Evolutionary conservation across 2,888 invertebrate species (phyloP), one percentile per base, ranked within the genome.

Genomic region (Drosophila colorata): DNA sequence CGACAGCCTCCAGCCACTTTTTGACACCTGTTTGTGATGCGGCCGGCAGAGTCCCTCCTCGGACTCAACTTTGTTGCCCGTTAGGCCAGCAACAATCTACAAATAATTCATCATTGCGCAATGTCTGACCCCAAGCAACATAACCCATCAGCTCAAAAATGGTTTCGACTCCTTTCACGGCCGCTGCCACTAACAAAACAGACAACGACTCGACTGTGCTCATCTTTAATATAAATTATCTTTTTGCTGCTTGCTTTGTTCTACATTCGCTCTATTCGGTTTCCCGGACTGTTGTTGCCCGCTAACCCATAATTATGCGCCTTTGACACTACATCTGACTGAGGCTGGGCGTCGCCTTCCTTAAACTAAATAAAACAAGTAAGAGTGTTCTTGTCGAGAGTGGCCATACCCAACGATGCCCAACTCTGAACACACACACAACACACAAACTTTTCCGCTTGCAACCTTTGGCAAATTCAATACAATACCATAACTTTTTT

Each of bases 221-320:
- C 84, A 86, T 86, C 88, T 77, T 83, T 88, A 69, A 74, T 83
- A 86, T 82, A 86, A 82, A 82, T 82, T 75, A 82, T 89, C 77
- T 85, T 48, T 61, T 51, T 43, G 52, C 46, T 51, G 60, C 64
- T 59, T 65, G 55, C 58, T 56, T 47, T 43, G 43, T 59, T 72
- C 56, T 53, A 69, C 48, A 61, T 67, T 59, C 58, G 33, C 28
- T 48, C 35, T 53, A 40, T 28, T 46, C 40, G 63, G 16, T 66
- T 67, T 55, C 43, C 48, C 67, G 47, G 52, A 72, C 51, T 74
- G 28, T 9, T 74, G 28, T 9, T 28, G 66, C 35, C 63, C 69
- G 70, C 78, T 74, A 87, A 81, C 90, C 90, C 87, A 78, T 90
- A 90, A 90, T 90, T 90, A 90, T 77, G 79, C 77, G 75, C 85